Conservation (phyloP, 1,140 invertebrate genomes). For the Drosophila cardini region DNA sequence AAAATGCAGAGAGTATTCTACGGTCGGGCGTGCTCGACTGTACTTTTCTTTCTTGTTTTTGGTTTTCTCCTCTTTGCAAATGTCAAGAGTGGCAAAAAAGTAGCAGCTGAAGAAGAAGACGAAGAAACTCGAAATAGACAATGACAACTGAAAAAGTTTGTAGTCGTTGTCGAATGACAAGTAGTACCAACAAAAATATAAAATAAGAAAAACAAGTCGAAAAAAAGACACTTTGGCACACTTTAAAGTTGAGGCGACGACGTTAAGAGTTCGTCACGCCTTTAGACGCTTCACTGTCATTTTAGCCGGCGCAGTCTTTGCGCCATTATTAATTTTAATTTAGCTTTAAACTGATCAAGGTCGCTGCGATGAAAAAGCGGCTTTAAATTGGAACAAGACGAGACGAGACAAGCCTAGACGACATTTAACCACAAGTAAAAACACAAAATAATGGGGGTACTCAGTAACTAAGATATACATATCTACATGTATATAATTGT, state of each 20-base stretch:
- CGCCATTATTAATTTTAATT: conserved; percentile 78
- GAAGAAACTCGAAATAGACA: conserved; percentile 63
- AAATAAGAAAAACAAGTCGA: conserved; percentile 1
- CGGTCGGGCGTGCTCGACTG: too few relatives aligned
- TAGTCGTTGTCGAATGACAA: conserved; percentile 59
- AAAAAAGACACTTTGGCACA: conserved; percentile 68
- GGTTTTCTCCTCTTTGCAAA: conserved; percentile 72
- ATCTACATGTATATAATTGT: not conserved
- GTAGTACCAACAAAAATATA: conserved; percentile 9
- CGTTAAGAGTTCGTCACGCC: conserved; percentile 78
- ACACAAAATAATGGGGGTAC: conserved; percentile 15
- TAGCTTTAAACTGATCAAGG: conserved; percentile 57
- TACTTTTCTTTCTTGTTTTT: conserved; percentile 41
- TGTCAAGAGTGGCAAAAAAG: conserved; percentile 72
- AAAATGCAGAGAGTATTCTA: too few relatives aligned
- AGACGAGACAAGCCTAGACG: conserved; percentile 27
- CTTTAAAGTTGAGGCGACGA: conserved; percentile 63
- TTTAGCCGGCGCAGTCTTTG: conserved; percentile 63
- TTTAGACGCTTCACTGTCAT: conserved; percentile 73
- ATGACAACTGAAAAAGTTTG: conserved; percentile 74
- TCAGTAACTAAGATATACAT: not conserved
- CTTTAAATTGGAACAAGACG: conserved; percentile 48
- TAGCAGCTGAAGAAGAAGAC: conserved; percentile 1
- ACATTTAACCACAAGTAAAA: conserved; percentile 23
- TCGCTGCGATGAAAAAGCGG: conserved; percentile 28